Evolutionary conservation across 2,888 invertebrate genomes (phyloP), one percentile per base, ranked within the genome.

Genomic region (Pherbina coryleti): DNA sequence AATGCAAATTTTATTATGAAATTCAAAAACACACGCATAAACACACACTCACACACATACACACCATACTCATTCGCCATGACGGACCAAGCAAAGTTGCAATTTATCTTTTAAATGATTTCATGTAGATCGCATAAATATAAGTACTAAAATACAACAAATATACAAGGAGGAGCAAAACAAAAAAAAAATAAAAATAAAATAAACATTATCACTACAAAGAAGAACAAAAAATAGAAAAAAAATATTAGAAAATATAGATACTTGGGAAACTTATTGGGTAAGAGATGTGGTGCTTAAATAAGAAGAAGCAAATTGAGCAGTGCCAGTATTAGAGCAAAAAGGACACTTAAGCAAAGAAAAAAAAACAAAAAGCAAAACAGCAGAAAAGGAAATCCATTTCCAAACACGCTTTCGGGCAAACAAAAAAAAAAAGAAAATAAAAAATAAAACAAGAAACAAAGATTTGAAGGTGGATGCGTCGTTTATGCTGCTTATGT

Each of bases 351-450:
- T 3, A 51, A n/a, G 7, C 31, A 31, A n/a, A 51, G 7, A 3
- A 51, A 51, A 14, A 14, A n/a, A 51, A 2, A 51, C 3, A 17
- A 51, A 67, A 9, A 37, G 19, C 19, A 17, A 31, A 74, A 64
- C 28, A 76, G 34, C 67, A 73, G n/a, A 62, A 44, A 62, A 28
- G 57, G 64, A 79, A 79, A 77, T 75, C 71, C 75, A 77, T 77
- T 79, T 77, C 44, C 66, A 71, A 77, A 79, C 74, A 77, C 69
- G 72, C 77, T 77, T 77, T 60, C 75, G 77, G 77, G 64, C 76
- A 60, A 60, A 75, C 70, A 77, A 77, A 75, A 75, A 77, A 72
- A 77, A 77, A 75, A 75, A 60, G 53, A 49, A 51, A 19, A 66
- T 57, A 71, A 57, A 75, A 9, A 19, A 57, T 19, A 19, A 19